phyloP scores from a whole-genome alignment of 2,113 vertebrate species.

The Pterocles burchelli region DNA sequence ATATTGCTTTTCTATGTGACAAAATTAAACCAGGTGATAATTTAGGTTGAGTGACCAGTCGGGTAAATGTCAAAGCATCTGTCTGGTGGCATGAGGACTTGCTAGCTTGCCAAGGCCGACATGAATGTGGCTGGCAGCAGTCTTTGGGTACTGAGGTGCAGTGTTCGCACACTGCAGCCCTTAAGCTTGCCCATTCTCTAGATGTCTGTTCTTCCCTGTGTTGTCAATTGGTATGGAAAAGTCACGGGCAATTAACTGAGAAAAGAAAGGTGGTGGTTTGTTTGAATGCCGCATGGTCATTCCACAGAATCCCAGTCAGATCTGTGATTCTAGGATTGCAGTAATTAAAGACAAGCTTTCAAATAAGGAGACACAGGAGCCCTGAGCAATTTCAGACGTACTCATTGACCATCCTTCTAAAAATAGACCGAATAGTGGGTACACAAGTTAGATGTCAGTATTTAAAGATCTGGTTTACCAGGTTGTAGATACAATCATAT shows the following conservation, averaged over 20 bases:
- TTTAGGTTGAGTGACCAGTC: not conserved
- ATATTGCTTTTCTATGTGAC: not conserved
- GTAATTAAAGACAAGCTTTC: not conserved
- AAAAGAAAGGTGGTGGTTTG: not conserved
- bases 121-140: not conserved
- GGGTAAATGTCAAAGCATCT: not conserved
- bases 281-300: not conserved
- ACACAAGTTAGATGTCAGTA: not conserved
- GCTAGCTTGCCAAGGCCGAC: not conserved
- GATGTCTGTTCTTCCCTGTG: not conserved
- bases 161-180: fast-evolving
- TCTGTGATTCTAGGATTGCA: not conserved
- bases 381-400: not conserved
- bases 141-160: not conserved
- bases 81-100: not conserved
- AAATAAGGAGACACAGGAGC: not conserved
- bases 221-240: not conserved
- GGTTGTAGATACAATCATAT: not conserved
- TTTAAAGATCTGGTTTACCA: not conserved
- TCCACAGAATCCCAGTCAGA: not conserved
- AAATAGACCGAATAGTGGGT: not conserved
- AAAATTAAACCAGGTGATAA: not conserved
- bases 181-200: too few relatives aligned
- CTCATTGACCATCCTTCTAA: not conserved
- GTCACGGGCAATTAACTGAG: not conserved